These are phyloP conservation scores for Lomographa bimaculata DNA, from an alignment of 2,888 invertebrate species.

Conservation along the genomic window DNA sequence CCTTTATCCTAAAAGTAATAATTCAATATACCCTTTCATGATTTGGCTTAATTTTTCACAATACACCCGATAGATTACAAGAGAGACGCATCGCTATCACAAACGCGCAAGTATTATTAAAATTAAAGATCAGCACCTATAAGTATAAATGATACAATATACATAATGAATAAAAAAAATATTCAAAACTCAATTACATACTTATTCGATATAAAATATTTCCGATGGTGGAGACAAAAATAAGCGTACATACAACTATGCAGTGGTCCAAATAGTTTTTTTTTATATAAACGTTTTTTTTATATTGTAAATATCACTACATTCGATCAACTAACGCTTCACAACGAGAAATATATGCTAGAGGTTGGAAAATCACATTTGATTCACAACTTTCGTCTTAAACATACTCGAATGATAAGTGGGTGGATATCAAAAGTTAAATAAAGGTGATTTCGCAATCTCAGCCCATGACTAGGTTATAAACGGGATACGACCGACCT, in stretches of 20 bases:
- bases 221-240: conserved; percentile 57
- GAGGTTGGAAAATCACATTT: conserved; percentile 27
- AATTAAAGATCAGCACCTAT: conserved; percentile 80
- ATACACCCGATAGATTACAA: conserved; percentile 68
- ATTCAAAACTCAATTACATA: conserved; percentile 63
- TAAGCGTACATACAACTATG: conserved; percentile 70
- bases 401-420: not conserved
- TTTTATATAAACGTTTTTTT: conserved; percentile 42
- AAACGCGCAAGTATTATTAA: conserved; percentile 70
- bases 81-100: conserved; percentile 74
- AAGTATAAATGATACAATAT: conserved; percentile 70
- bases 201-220: conserved; percentile 51
- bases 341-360: conserved; percentile 57
- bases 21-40: conserved; percentile 79
- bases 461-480: conserved; percentile 54
- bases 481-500: conserved; percentile 18
- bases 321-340: conserved; percentile 65
- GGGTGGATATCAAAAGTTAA: no score
- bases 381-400: not conserved
- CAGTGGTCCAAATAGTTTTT: conserved; percentile 65
- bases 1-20: conserved; percentile 76
- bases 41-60: conserved; percentile 72
- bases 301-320: conserved; percentile 60
- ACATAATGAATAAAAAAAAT: conserved; percentile 65
- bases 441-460: conserved; percentile 27